Percentiles rank a stretch among this genome's conserved stretches.
Conservation (phyloP, 2,888 invertebrate species). For the Parnassius orleans region DNA sequence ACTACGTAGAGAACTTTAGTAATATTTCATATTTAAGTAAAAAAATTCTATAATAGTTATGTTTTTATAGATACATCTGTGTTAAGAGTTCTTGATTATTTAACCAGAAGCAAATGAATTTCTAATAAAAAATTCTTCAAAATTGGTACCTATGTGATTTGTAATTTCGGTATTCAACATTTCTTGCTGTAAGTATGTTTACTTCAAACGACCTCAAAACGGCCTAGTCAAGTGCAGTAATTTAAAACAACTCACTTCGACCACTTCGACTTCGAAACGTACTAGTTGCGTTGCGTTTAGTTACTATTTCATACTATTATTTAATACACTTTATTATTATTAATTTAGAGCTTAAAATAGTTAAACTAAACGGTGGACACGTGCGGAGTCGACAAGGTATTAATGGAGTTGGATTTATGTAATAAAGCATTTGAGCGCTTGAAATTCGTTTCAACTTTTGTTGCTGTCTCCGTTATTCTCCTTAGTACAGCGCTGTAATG, state of each 20-base stretch:
- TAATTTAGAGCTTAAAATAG: slow-evolving; percentile 51
- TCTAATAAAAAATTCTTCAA: too few relatives aligned
- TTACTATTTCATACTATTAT: slow-evolving; percentile 34
- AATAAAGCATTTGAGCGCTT: slow-evolving; percentile 67
- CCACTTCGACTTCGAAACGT: slow-evolving; percentile 63
- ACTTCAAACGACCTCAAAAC: slow-evolving; percentile 75
- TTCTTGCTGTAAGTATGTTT: too few relatives aligned
- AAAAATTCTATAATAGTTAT: too few relatives aligned
- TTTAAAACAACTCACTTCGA: slow-evolving; percentile 59
- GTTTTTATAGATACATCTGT: too few relatives aligned
- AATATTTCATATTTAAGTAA: too few relatives aligned
- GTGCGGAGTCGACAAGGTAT: slow-evolving; percentile 76
- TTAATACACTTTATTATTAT: slow-evolving; percentile 33
- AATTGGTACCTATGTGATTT: too few relatives aligned
- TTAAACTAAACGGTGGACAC: slow-evolving; percentile 52
- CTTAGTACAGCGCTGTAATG: slow-evolving; percentile 62
- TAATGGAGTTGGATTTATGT: slow-evolving; percentile 69
- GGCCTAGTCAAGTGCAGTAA: slow-evolving; percentile 74
- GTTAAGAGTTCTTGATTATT: too few relatives aligned
- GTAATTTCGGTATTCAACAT: too few relatives aligned
- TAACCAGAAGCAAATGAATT: too few relatives aligned
- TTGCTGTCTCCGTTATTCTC: slow-evolving; percentile 34
- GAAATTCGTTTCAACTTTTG: slow-evolving; percentile 42
- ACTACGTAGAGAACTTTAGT: too few relatives aligned
- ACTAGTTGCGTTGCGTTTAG: slow-evolving; percentile 69